phyloP scores from a whole-genome alignment of 2,797 vertebrate genomes.

The Sebastes hubbsi region DNA sequence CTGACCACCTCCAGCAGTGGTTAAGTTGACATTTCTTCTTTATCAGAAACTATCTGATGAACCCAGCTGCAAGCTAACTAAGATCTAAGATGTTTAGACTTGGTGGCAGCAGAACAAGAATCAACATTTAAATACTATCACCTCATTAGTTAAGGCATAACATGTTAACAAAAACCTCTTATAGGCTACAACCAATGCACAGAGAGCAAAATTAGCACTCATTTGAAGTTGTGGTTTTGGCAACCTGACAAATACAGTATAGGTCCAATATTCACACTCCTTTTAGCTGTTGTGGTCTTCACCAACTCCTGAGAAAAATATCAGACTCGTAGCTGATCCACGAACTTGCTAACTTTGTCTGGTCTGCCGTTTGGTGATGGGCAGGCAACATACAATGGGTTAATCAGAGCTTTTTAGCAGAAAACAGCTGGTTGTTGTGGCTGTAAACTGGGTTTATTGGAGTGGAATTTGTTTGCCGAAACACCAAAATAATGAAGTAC shows the following conservation, averaged over 20 bases:
- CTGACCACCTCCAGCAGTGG: neutral
- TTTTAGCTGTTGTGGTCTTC: neutral
- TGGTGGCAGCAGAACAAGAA: neutral
- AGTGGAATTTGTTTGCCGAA: neutral
- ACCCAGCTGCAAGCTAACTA: neutral
- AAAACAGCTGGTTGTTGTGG: no score
- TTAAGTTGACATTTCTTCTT: neutral
- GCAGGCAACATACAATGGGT: no score
- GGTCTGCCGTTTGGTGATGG: no score
- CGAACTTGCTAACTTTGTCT: no score
- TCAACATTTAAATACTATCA: neutral
- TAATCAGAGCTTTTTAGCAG: no score
- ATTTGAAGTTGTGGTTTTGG: neutral
- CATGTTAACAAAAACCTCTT: neutral
- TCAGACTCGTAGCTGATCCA: no score
- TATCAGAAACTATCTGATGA: neutral
- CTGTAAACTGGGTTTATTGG: rapidly evolving
- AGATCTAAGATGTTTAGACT: neutral
- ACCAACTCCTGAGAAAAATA: neutral
- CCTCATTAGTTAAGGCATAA: neutral
- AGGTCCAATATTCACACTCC: neutral
- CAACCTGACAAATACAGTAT: neutral
- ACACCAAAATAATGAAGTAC: neutral
- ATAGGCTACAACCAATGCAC: no score
- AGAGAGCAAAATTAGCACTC: no score